Evolutionary conservation across 2,113 vertebrate species (phyloP).

Genomic region (Connochaetes taurinus): DNA sequence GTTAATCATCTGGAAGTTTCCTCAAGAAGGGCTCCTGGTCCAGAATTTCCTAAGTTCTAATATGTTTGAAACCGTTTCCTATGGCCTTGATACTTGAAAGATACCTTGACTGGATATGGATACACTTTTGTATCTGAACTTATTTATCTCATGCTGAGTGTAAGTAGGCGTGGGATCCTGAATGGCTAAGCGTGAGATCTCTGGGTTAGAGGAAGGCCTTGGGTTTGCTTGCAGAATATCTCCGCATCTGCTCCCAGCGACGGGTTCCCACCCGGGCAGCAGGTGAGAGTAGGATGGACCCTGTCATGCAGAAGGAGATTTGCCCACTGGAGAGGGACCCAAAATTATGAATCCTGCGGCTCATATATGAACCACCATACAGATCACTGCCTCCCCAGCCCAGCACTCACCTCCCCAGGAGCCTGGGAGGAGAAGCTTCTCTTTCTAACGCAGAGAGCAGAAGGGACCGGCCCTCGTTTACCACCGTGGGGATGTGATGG

Average conservation of each 20-base stretch:
- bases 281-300: fast-evolving
- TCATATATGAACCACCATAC: not conserved
- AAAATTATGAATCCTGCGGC: not conserved
- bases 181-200: not conserved
- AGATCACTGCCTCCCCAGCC: not conserved
- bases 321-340: too few species aligned
- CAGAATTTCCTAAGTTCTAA: not conserved
- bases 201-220: not conserved
- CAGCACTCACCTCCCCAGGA: not conserved
- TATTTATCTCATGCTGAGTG: not conserved
- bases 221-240: fast-evolving
- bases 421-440: not conserved
- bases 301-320: not conserved
- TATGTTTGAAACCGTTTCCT: not conserved
- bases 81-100: not conserved
- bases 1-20: not conserved
- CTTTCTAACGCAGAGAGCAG: not conserved
- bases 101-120: too few species aligned
- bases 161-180: not conserved
- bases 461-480: not conserved
- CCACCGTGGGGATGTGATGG: not conserved
- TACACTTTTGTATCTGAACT: not conserved
- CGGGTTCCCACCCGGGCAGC: fast-evolving
- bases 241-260: fast-evolving
- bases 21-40: not conserved